Evolutionary conservation across 2,113 vertebrate genomes (phyloP).

Genomic region (Epinephelus moara): DNA sequence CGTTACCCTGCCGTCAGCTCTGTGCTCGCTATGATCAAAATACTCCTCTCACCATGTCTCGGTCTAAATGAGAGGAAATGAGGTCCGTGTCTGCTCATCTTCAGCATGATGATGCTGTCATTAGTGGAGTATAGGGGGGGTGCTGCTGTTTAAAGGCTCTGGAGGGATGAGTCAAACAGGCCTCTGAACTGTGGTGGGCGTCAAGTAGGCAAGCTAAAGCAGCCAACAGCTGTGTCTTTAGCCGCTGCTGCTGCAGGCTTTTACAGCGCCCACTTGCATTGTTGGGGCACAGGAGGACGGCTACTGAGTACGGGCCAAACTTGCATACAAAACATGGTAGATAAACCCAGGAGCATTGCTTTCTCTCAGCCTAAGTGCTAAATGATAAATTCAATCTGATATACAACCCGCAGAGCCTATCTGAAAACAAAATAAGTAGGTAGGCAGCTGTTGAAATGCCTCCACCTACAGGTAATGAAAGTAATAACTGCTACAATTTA

Average conservation of each 20-base stretch:
- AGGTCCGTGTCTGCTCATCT: constrained; percentile 57
- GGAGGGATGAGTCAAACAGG: constrained; percentile 73
- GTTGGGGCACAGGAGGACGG: constrained; percentile 25
- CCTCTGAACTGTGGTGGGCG: constrained; percentile 76
- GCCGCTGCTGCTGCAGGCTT: constrained; percentile 55
- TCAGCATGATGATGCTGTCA: constrained; percentile 62
- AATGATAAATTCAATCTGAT: not conserved
- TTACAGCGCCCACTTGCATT: constrained; percentile 43
- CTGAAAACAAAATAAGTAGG: not conserved
- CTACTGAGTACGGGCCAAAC: constrained; percentile 4
- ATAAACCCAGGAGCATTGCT: not conserved
- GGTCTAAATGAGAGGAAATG: constrained; percentile 73
- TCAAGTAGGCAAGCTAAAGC: constrained; percentile 57
- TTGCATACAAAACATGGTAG: constrained; percentile 2
- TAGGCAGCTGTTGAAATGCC: not conserved
- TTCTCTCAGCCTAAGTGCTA: not conserved
- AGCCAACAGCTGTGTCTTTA: constrained; percentile 42
- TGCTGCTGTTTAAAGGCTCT: constrained; percentile 58
- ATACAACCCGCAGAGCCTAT: not conserved
- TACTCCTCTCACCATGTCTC: constrained; percentile 50
- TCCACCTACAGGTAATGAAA: not conserved
- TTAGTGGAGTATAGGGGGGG: constrained; percentile 66
- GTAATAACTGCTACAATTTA: not conserved
- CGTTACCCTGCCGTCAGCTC: constrained; percentile 28
- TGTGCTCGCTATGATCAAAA: constrained; percentile 50